phyloP scores from a whole-genome alignment of 1,140 invertebrate genomes.

The Adoxophyes honmai region DNA sequence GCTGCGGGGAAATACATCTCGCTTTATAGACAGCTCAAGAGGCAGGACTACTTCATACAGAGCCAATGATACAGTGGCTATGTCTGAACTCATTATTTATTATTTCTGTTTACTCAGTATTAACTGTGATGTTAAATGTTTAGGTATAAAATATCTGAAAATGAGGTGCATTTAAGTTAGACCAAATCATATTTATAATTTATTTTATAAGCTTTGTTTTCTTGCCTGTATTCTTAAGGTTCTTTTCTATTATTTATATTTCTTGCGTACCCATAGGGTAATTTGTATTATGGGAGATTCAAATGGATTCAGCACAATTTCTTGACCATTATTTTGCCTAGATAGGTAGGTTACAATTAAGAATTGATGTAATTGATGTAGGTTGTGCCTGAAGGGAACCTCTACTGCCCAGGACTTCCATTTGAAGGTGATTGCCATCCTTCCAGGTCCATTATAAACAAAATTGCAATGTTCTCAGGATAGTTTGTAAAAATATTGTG shows the following conservation, averaged over 20 bases:
- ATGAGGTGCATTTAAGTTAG: conserved; percentile 67
- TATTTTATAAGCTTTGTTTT: conserved; percentile 9
- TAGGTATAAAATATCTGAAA: conserved; percentile 53
- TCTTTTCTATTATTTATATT: conserved; percentile 1
- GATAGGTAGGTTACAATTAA: background rate
- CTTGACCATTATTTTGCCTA: background rate
- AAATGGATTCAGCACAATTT: background rate
- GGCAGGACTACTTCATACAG: conserved; percentile 68
- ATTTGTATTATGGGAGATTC: too few species aligned
- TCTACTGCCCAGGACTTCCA: conserved; percentile 1
- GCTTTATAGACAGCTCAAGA: conserved; percentile 83
- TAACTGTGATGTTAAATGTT: conserved; percentile 70
- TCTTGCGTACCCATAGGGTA: background rate
- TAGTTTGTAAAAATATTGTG: too few species aligned
- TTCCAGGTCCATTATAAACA: background rate
- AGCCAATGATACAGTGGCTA: conserved; percentile 54
- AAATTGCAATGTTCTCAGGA: too few species aligned
- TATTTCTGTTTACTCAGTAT: conserved; percentile 64
- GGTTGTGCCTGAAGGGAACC: background rate
- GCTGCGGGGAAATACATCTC: conserved; percentile 89
- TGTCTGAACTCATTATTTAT: conserved; percentile 36
- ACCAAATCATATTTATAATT: conserved; percentile 46
- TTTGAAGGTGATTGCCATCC: background rate
- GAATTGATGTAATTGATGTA: conserved; percentile 1
- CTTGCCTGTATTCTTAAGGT: background rate